Conservation (phyloP, 2,888 invertebrate genomes). For the Microctonus hyperodae region DNA sequence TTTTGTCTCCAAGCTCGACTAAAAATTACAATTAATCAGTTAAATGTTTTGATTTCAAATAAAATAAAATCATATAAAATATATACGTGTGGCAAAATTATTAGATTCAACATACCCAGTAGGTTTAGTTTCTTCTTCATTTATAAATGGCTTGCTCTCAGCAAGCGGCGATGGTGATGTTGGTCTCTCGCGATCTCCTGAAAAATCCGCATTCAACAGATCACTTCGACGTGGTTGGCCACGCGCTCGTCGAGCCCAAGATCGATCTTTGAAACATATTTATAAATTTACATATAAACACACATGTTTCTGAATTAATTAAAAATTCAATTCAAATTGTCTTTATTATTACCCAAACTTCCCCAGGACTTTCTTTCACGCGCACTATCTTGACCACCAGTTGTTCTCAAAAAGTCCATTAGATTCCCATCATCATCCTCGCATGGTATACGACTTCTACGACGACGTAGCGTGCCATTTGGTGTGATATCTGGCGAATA, state of each 20-base stretch:
- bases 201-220: slow-evolving; percentile 75
- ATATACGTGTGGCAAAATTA: too few species aligned
- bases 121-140: slow-evolving; percentile 67
- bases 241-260: slow-evolving; percentile 83
- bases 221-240: slow-evolving; percentile 83
- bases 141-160: slow-evolving; percentile 66
- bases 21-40: slow-evolving; percentile 33
- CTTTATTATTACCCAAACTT: slow-evolving; percentile 80
- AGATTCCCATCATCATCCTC: slow-evolving; percentile 85
- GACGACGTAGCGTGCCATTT: slow-evolving; percentile 83
- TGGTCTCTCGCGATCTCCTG: slow-evolving; percentile 76
- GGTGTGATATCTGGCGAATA: slow-evolving; percentile 82
- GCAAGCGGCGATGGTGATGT: slow-evolving; percentile 72
- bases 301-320: background rate
- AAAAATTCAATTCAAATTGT: slow-evolving; percentile 2
- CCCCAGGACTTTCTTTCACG: slow-evolving; percentile 85
- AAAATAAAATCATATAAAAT: slow-evolving; percentile 14
- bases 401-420: slow-evolving; percentile 84
- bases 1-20: slow-evolving; percentile 87
- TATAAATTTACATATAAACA: background rate
- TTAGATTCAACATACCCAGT: slow-evolving; percentile 64
- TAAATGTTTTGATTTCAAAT: background rate
- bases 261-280: slow-evolving; percentile 71
- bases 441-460: slow-evolving; percentile 81
- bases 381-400: slow-evolving; percentile 74